phyloP scores from a whole-genome alignment of 2,113 vertebrate species.

The Semicossyphus pulcher region DNA sequence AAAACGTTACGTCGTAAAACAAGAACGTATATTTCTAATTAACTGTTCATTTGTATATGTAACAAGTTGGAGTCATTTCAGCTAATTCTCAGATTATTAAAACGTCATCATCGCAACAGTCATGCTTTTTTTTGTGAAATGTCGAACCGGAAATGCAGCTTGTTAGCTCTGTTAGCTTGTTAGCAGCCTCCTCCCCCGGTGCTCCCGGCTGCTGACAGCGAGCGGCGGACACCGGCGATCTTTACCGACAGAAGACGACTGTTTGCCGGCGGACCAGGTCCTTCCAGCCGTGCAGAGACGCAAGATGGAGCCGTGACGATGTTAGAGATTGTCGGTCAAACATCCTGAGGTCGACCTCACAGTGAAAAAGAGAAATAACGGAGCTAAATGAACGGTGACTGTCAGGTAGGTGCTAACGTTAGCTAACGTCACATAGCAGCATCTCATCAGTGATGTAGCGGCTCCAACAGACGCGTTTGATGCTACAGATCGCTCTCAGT shows the following conservation, averaged over 20 bases:
- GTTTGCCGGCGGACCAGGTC: background rate
- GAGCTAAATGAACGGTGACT: constrained; percentile 33
- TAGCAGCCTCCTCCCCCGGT: no score
- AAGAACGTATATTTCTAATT: no score
- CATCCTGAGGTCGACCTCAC: background rate
- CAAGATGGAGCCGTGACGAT: constrained; percentile 36
- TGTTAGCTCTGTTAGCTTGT: constrained; percentile 23
- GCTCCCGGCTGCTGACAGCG: background rate
- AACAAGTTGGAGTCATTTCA: no score
- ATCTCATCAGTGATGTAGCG: background rate
- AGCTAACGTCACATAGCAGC: background rate
- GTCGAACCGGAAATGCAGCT: background rate
- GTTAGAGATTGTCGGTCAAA: background rate
- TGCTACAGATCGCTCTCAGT: background rate
- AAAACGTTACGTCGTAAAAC: no score
- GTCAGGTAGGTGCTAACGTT: constrained; percentile 38
- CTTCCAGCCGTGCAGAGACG: background rate
- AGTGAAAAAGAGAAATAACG: background rate
- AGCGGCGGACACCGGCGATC: background rate
- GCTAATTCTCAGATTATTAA: no score
- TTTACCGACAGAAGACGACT: background rate
- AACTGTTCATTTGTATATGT: no score
- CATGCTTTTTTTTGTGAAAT: constrained; percentile 47
- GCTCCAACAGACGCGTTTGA: background rate
- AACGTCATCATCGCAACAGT: no score